These are phyloP conservation scores for Nannobrachium achirus DNA, from an alignment of 2,113 vertebrate species.

Conservation along the genomic window DNA sequence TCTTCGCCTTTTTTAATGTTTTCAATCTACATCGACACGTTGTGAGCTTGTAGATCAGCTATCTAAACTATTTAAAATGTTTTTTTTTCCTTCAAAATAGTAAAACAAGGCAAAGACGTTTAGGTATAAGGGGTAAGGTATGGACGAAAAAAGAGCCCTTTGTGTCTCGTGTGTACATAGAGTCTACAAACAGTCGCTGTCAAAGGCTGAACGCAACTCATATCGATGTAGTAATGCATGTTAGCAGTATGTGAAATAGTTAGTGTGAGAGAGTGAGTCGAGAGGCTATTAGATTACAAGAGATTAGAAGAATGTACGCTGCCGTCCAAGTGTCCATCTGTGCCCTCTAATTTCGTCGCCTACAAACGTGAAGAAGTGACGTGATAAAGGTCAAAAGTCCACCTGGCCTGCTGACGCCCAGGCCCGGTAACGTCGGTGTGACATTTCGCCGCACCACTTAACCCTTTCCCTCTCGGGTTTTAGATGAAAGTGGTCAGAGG, in stretches of 20 bases:
- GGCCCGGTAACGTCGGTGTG: background rate
- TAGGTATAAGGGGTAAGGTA: no score
- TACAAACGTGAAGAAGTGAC: no score
- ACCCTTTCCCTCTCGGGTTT: background rate
- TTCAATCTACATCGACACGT: no score
- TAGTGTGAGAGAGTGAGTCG: constrained; percentile 2
- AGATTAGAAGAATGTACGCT: constrained; percentile 50
- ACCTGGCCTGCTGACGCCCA: constrained; percentile 1
- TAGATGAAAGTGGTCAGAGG: background rate
- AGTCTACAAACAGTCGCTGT: no score
- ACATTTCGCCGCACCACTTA: constrained; percentile 22
- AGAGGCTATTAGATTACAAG: constrained; percentile 38
- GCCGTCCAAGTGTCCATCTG: constrained; percentile 15
- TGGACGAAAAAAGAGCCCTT: no score
- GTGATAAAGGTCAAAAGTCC: background rate
- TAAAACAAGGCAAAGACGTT: no score
- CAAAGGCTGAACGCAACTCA: background rate
- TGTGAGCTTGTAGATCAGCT: no score
- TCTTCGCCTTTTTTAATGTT: no score
- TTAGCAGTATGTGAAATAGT: constrained; percentile 28
- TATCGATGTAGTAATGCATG: constrained; percentile 42
- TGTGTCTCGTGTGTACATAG: no score
- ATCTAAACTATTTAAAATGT: no score
- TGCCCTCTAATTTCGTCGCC: background rate
- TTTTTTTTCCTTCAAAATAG: no score